Percentiles rank a stretch among this genome's conserved stretches.
These are phyloP conservation scores for Pelobates cultripes DNA, from an alignment of 2,797 vertebrate species.

Conservation along the genomic window DNA sequence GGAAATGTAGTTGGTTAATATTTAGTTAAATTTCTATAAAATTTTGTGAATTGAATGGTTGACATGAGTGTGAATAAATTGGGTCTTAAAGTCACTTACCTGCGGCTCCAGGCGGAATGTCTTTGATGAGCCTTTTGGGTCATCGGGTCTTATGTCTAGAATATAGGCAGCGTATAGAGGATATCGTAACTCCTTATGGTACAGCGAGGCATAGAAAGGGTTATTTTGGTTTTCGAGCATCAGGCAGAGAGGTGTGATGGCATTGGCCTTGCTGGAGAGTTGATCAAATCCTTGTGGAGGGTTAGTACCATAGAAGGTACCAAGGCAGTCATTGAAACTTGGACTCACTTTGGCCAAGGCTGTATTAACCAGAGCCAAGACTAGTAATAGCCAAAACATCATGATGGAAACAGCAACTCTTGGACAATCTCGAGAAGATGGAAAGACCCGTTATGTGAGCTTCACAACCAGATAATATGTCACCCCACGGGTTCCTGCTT, in stretches of 20 bases:
- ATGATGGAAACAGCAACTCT: constrained; percentile 5
- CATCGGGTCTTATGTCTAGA: constrained; percentile 30
- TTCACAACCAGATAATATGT: too few species aligned
- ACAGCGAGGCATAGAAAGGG: constrained; percentile 39
- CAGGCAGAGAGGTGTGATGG: constrained; percentile 21
- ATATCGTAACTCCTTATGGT: constrained; percentile 21
- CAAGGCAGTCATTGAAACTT: constrained; percentile 33
- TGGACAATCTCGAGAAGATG: too few species aligned
- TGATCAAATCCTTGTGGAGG: constrained; percentile 25
- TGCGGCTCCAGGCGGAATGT: constrained; percentile 46
- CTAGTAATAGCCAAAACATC: not conserved
- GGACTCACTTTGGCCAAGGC: constrained; percentile 37
- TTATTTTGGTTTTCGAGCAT: constrained; percentile 45
- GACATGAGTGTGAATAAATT: too few species aligned
- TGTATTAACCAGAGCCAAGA: constrained; percentile 16
- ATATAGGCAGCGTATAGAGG: constrained; percentile 44
- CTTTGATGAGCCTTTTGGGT: constrained; percentile 5
- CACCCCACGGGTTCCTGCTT: too few species aligned
- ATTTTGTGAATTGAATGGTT: too few species aligned
- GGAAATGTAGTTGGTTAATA: too few species aligned
- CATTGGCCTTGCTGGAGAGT: constrained; percentile 4
- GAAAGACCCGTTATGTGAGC: too few species aligned
- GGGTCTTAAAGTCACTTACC: constrained; percentile 36
- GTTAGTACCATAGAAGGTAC: constrained; percentile 34
- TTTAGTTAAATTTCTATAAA: too few species aligned